These are phyloP conservation scores for Idris sp. DNA, from an alignment of 1,140 invertebrate genomes.

Conservation along the genomic window DNA sequence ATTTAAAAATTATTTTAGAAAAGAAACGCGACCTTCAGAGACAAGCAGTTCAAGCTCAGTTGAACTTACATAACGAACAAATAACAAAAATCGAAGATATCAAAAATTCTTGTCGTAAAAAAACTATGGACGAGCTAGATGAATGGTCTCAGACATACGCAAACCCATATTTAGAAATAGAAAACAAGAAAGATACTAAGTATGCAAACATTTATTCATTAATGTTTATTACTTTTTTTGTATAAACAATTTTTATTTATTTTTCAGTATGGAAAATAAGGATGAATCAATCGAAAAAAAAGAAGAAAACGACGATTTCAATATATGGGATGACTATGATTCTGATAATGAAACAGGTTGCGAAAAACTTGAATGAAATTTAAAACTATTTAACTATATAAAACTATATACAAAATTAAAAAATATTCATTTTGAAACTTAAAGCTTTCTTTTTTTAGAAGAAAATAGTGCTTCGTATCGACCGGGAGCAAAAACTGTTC, in stretches of 20 bases:
- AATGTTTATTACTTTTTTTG: too few relatives aligned
- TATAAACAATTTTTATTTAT: too few relatives aligned
- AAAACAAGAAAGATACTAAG: neutral
- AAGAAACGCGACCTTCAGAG: conserved; percentile 74
- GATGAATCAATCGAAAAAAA: neutral
- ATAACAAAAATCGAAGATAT: conserved; percentile 80
- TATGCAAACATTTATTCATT: too few relatives aligned
- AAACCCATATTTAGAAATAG: conserved; percentile 63
- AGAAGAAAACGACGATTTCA: conserved; percentile 15
- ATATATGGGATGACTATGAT: conserved; percentile 60
- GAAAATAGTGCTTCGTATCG: conserved; percentile 36
- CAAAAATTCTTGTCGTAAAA: conserved; percentile 79
- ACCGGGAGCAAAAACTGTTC: conserved; percentile 58
- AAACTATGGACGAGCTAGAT: conserved; percentile 83
- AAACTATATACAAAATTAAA: too few relatives aligned
- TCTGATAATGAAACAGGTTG: conserved; percentile 43
- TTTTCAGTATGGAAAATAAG: too few relatives aligned
- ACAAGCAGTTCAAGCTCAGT: conserved; percentile 81
- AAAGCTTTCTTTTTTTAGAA: conserved; percentile 13
- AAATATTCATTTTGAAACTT: too few relatives aligned
- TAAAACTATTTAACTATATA: too few relatives aligned
- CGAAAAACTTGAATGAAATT: neutral
- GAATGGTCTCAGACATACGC: conserved; percentile 79
- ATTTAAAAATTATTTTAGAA: too few relatives aligned
- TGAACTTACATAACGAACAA: conserved; percentile 79